These are phyloP conservation scores for Nothobranchius furzeri DNA, from an alignment of 2,113 vertebrate species.

Conservation along the genomic window DNA sequence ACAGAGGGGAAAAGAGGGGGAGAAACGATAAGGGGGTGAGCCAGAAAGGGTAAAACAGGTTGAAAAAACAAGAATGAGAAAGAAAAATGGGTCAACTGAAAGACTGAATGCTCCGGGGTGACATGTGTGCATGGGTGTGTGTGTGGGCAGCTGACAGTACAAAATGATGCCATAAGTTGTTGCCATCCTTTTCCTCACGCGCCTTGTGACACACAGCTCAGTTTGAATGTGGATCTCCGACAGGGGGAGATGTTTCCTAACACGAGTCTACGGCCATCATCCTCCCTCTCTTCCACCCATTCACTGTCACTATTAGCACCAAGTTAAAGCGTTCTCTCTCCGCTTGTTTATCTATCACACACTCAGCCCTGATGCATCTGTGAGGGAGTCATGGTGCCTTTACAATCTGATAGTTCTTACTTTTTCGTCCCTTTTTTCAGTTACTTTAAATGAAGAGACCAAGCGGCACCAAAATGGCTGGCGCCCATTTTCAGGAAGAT, in stretches of 20 bases:
- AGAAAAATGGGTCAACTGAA: constrained; percentile 52
- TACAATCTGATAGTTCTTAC: constrained; percentile 42
- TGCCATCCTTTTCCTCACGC: constrained; percentile 40
- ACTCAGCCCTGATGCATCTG: constrained; percentile 58
- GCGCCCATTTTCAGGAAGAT: constrained; percentile 6
- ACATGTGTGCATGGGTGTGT: constrained; percentile 4
- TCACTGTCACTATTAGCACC: constrained; percentile 71
- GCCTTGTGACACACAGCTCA: constrained; percentile 27
- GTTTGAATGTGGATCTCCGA: constrained; percentile 61
- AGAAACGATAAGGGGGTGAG: background rate
- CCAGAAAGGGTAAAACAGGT: constrained; percentile 25
- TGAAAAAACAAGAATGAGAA: constrained; percentile 21
- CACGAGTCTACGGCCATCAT: constrained; percentile 57
- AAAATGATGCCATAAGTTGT: constrained; percentile 57
- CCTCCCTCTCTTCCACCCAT: constrained; percentile 62
- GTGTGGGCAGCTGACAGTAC: constrained; percentile 35
- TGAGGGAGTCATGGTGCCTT: constrained; percentile 30
- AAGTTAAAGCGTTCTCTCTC: constrained; percentile 70
- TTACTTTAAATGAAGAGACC: constrained; percentile 27
- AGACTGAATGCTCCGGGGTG: constrained; percentile 55
- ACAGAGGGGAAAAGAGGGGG: background rate
- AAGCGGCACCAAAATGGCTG: constrained; percentile 51
- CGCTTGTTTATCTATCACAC: constrained; percentile 65
- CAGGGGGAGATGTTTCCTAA: constrained; percentile 82
- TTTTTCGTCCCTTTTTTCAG: constrained; percentile 8